A percentile compares a stretch with the other conserved stretches of the same genome.
Conservation (phyloP, 2,113 vertebrate species). For the Aythya baeri region DNA sequence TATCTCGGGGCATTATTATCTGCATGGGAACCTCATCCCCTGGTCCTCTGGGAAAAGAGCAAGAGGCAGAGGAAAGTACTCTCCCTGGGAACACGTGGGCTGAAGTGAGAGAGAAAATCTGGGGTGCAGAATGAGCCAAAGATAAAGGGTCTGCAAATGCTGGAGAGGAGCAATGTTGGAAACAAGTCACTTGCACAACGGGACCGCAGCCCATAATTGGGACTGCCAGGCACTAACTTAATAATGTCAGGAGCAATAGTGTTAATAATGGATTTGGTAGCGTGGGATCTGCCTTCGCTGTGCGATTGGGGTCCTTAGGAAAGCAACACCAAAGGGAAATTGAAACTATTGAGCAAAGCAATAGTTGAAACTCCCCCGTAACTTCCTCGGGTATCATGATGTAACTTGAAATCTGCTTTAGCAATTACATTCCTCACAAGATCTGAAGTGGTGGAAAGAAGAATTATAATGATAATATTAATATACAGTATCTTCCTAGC, state of each 20-base stretch:
- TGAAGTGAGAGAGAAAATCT: neutral
- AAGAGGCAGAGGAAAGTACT: neutral
- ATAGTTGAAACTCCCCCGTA: constrained; percentile 42
- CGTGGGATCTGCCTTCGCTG: neutral
- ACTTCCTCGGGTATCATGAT: constrained; percentile 24
- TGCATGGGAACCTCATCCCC: neutral
- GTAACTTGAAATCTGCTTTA: constrained; percentile 60
- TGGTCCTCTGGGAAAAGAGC: neutral
- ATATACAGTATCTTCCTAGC: constrained; percentile 46
- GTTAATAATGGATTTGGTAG: neutral
- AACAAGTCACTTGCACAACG: neutral
- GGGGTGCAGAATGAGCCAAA: neutral
- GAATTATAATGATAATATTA: constrained; percentile 63
- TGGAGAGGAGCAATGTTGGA: neutral
- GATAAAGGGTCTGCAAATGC: neutral
- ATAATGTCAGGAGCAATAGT: neutral
- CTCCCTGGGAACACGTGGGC: neutral
- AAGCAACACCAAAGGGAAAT: constrained; percentile 11
- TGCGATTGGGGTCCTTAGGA: neutral
- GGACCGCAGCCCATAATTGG: neutral
- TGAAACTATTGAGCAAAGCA: constrained; percentile 33
- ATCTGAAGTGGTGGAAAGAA: constrained; percentile 54
- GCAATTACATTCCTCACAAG: constrained; percentile 65
- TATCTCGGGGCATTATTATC: neutral
- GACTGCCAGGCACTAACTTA: neutral